Conservation (phyloP, 2,797 vertebrate species). For the Cossypha niveicapilla region DNA sequence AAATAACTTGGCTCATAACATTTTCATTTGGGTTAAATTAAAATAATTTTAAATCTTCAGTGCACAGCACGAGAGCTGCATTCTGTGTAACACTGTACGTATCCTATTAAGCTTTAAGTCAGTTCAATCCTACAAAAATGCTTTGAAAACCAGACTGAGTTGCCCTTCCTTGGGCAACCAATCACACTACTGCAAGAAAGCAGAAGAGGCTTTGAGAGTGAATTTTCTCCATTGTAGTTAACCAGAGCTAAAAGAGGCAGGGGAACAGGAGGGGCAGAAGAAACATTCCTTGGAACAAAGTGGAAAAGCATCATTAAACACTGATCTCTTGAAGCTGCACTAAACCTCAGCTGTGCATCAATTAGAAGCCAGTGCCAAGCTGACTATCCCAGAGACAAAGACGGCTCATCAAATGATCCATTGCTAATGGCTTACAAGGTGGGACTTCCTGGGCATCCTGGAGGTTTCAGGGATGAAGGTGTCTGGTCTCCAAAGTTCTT, state of each 20-base stretch:
- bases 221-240: neutral
- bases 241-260: slow-evolving; percentile 15
- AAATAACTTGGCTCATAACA: slow-evolving; percentile 57
- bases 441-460: neutral
- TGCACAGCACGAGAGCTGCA: slow-evolving; percentile 7
- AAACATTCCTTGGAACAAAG: neutral
- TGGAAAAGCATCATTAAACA: slow-evolving; percentile 17
- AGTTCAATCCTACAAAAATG: slow-evolving; percentile 11
- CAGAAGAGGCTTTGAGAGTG: neutral
- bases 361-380: slow-evolving; percentile 3
- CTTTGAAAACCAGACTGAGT: slow-evolving; percentile 27
- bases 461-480: neutral
- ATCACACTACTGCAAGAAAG: neutral
- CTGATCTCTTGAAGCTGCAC: slow-evolving; percentile 3
- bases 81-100: neutral
- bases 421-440: neutral
- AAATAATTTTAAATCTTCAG: slow-evolving; percentile 63
- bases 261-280: neutral
- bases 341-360: slow-evolving; percentile 42
- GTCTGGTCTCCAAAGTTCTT: neutral
- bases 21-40: slow-evolving; percentile 71
- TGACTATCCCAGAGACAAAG: neutral
- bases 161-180: neutral
- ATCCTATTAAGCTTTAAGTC: slow-evolving; percentile 7
- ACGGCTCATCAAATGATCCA: slow-evolving; percentile 3